Evolutionary conservation across 2,113 vertebrate genomes (phyloP).

Genomic region (Epinephelus moara): DNA sequence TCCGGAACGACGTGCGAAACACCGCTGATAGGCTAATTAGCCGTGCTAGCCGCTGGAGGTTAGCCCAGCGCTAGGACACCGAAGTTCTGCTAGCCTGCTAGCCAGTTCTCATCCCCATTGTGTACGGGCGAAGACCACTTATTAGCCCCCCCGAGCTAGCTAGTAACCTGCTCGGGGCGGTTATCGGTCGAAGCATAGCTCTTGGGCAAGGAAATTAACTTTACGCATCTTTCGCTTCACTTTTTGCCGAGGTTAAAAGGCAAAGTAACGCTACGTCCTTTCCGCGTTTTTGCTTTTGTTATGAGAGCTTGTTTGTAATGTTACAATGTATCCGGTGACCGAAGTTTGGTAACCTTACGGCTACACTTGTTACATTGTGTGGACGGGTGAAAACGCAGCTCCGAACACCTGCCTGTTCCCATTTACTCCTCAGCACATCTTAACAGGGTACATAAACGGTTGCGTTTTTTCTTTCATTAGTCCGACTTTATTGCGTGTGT

Average conservation of each 20-base stretch:
- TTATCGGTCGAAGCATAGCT: constrained; percentile 28
- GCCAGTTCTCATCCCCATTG: constrained; percentile 76
- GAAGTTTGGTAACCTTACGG: constrained; percentile 45
- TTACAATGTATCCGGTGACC: constrained; percentile 1
- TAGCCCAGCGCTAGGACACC: constrained; percentile 72
- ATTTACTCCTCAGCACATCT: not conserved
- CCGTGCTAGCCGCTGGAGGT: constrained; percentile 78
- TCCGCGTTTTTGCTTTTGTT: constrained; percentile 49
- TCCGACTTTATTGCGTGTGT: not conserved
- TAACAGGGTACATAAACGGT: not conserved
- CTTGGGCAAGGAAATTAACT: constrained; percentile 38
- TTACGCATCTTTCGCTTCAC: constrained; percentile 26
- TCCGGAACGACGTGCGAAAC: constrained; percentile 75
- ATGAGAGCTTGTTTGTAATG: constrained; percentile 24
- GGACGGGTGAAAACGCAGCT: constrained; percentile 6
- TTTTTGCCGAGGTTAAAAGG: constrained; percentile 22
- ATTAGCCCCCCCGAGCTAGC: constrained; percentile 26
- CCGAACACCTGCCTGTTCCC: constrained; percentile 67
- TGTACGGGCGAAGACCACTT: constrained; percentile 66
- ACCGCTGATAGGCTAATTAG: constrained; percentile 81
- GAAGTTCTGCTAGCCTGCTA: constrained; percentile 79
- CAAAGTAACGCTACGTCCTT: constrained; percentile 3
- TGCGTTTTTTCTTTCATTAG: not conserved
- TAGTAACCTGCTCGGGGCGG: constrained; percentile 33
- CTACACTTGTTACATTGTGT: constrained; percentile 74